Percentiles rank a stretch among this genome's conserved stretches.
phyloP scores from a whole-genome alignment of 2,888 invertebrate genomes.

The Pachliopta kotzebuea region DNA sequence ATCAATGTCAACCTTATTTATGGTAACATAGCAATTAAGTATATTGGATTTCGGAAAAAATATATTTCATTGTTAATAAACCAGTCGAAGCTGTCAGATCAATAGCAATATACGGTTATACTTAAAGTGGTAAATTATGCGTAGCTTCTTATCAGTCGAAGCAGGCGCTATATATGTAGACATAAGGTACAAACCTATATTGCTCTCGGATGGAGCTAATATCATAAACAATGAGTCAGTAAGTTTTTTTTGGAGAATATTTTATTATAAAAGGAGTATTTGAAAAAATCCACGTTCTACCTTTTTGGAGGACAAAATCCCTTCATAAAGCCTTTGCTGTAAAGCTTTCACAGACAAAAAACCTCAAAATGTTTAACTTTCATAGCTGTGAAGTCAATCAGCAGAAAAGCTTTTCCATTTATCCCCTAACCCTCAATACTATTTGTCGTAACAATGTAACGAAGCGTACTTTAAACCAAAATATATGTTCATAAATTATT shows the following conservation, averaged over 20 bases:
- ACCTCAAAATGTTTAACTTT: too few relatives aligned
- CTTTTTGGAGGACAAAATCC: too few relatives aligned
- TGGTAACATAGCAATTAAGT: neutral
- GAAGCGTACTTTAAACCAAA: too few relatives aligned
- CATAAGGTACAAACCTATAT: neutral
- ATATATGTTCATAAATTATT: too few relatives aligned
- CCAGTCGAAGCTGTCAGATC: slow-evolving; percentile 8
- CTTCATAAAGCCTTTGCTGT: too few relatives aligned
- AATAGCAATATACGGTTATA: slow-evolving; percentile 12
- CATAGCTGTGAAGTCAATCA: too few relatives aligned
- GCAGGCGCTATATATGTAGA: slow-evolving; percentile 8
- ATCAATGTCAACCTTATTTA: neutral
- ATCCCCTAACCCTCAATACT: too few relatives aligned
- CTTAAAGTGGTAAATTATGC: slow-evolving; percentile 16
- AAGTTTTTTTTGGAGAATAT: neutral
- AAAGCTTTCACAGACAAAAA: too few relatives aligned
- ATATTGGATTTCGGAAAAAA: neutral
- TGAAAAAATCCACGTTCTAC: too few relatives aligned
- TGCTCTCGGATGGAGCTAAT: neutral
- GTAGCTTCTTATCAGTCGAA: slow-evolving; percentile 17
- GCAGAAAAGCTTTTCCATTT: too few relatives aligned
- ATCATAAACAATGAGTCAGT: neutral
- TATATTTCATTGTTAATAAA: neutral
- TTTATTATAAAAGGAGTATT: too few relatives aligned
- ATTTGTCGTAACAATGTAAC: too few relatives aligned